These are phyloP conservation scores for Rhinogobio ventralis DNA, from an alignment of 2,797 vertebrate genomes.

Conservation along the genomic window DNA sequence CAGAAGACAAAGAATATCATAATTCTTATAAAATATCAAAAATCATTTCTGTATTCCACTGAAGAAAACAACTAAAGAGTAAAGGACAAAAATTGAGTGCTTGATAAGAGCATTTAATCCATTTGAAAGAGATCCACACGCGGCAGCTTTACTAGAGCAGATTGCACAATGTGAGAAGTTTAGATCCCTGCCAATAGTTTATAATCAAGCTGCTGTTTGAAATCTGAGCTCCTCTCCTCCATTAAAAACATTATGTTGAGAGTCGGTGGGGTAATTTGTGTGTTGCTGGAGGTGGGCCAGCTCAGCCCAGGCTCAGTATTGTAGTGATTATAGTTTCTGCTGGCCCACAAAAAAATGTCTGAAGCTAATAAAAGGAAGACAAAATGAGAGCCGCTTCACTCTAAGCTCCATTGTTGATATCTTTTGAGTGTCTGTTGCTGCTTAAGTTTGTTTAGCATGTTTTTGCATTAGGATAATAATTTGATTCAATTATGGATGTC, in stretches of 20 bases:
- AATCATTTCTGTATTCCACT: neutral
- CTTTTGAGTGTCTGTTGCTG: constrained; percentile 33
- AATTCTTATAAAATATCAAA: no score
- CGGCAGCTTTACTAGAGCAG: constrained; percentile 48
- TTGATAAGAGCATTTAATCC: constrained; percentile 58
- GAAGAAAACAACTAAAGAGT: constrained; percentile 39
- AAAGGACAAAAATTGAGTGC: constrained; percentile 52
- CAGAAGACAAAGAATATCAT: neutral
- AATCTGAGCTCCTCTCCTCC: constrained; percentile 66
- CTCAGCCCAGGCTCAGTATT: constrained; percentile 63
- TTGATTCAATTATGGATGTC: constrained; percentile 17
- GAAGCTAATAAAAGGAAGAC: constrained; percentile 45
- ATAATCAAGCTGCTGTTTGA: constrained; percentile 73
- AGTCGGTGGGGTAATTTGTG: constrained; percentile 72
- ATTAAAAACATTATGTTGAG: constrained; percentile 61
- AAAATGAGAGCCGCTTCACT: constrained; percentile 49
- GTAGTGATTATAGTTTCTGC: constrained; percentile 69
- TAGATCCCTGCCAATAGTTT: constrained; percentile 70
- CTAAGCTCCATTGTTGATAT: constrained; percentile 33
- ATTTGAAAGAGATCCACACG: constrained; percentile 59
- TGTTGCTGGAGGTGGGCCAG: constrained; percentile 67
- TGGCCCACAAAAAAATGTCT: constrained; percentile 64
- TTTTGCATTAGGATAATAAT: constrained; percentile 43
- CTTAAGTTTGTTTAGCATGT: constrained; percentile 22
- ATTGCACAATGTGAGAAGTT: constrained; percentile 71